Base-by-base conservation (phyloP, 2,797 vertebrate genomes). In the Echeneis naucrates region DNA sequence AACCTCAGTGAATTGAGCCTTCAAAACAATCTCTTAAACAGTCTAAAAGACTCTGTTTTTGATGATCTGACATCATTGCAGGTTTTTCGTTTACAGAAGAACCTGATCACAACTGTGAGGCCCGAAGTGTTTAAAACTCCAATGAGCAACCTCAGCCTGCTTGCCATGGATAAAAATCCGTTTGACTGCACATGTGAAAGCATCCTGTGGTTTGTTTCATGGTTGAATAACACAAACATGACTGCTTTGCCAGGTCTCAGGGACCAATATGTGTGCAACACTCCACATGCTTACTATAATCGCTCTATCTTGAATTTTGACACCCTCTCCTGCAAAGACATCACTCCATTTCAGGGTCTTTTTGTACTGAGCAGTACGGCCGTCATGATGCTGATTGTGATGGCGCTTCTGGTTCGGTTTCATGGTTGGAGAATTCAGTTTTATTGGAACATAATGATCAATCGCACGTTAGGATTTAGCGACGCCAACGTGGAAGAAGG, bases 141-240 rank as follows among this genome's bases (percentile, higher is more conserved):
- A 19, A 88, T 97, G 78, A 88, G 80, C 72, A 96, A 94, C 80
- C 84, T 99, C 65, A 94, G 75, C 35, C 44, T 70, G 72, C 92
- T 99, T 24, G 61, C 91, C 52, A 95, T 99, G 95, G 88, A 91
- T 68, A 95, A 85, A 64, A 99, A 99, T 77, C 97, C 98, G 0
- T 99, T 98, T 51, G 98, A 99, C 51, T 99, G 98, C 77, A 99
- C 98, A 0, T 99, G 98, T 72, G 97, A 97, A 82, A 98, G 97
- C 86, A 96, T 98, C 42, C 76, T 95, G 76, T 99, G 98, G 98
- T 99, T 99, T 75, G 92, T 93, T 13, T 91, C 81, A 0, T 99
- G 97, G 97, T 89, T 99, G 56, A 98, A 98, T 60, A 30, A 5
- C 30, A 98, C 95, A 9, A 94, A 93, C 4, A 61, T 53, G 2